Evolutionary conservation across 2,888 invertebrate species (phyloP).

Genomic region (Sicus ferrugineus): DNA sequence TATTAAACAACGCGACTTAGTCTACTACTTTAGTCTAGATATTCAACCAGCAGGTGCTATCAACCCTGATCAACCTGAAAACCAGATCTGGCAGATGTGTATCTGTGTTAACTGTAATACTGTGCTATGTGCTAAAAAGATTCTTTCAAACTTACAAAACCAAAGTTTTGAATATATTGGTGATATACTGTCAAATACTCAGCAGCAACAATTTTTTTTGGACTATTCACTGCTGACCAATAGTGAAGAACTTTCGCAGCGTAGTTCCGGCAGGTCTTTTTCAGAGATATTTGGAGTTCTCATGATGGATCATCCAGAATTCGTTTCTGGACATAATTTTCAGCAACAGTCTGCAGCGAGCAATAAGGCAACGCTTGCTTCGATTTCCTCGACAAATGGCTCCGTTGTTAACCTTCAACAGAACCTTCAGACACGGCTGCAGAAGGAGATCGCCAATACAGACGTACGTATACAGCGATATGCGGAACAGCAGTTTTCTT

Average conservation of each 20-base stretch:
- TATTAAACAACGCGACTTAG: constrained; percentile 55
- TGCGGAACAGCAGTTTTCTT: constrained; percentile 77
- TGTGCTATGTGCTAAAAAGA: constrained; percentile 56
- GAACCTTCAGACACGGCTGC: constrained; percentile 73
- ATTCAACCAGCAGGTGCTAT: constrained; percentile 35
- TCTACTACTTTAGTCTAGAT: constrained; percentile 53
- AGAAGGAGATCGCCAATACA: constrained; percentile 74
- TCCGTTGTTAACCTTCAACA: constrained; percentile 59
- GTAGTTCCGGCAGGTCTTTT: constrained; percentile 72
- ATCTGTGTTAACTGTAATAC: constrained; percentile 61
- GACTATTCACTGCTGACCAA: constrained; percentile 64
- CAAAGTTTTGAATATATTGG: constrained; percentile 19
- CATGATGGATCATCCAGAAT: constrained; percentile 62
- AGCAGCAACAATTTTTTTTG: constrained; percentile 51
- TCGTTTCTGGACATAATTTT: constrained; percentile 28
- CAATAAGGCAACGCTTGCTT: constrained; percentile 44
- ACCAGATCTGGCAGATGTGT: constrained; percentile 55
- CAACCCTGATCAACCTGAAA: constrained; percentile 5
- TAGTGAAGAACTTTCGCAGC: constrained; percentile 68
- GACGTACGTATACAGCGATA: constrained; percentile 80
- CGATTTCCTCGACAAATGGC: constrained; percentile 33
- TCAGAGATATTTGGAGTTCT: constrained; percentile 78
- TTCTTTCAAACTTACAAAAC: constrained; percentile 25
- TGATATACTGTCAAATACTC: constrained; percentile 22
- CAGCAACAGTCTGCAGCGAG: constrained; percentile 27